These are phyloP conservation scores for Thripadectes ignobilis DNA, from an alignment of 2,797 vertebrate genomes.

Conservation along the genomic window DNA sequence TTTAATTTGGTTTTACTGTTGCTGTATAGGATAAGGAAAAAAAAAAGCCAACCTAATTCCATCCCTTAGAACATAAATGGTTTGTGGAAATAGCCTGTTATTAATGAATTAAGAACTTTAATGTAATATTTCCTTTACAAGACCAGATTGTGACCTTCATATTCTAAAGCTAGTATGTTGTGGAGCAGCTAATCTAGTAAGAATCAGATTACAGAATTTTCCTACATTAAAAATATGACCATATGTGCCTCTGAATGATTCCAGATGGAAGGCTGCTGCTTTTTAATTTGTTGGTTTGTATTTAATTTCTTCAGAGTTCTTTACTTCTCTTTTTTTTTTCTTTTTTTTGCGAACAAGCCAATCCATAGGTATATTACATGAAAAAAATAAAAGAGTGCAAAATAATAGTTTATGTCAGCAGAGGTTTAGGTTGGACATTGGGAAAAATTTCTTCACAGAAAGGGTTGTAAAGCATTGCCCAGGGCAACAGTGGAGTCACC, in stretches of 20 bases:
- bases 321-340: background rate
- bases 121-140: background rate
- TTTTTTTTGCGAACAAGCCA: background rate
- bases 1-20: background rate
- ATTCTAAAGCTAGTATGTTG: background rate
- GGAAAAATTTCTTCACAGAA: background rate
- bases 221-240: constrained; percentile 42
- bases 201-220: constrained; percentile 68
- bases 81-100: background rate
- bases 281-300: constrained; percentile 53
- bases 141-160: background rate
- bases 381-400: background rate
- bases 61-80: background rate
- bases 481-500: background rate
- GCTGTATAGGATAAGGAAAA: background rate
- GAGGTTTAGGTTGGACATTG: background rate
- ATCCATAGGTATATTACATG: background rate
- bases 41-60: background rate
- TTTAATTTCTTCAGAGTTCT: constrained; percentile 57
- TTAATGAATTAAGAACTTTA: background rate
- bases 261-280: constrained; percentile 76
- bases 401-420: background rate
- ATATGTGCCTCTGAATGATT: constrained; percentile 72
- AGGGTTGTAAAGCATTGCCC: background rate
- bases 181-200: constrained; percentile 14